phyloP scores from a whole-genome alignment of 2,113 vertebrate genomes.

The Benitochromis conjunctus region DNA sequence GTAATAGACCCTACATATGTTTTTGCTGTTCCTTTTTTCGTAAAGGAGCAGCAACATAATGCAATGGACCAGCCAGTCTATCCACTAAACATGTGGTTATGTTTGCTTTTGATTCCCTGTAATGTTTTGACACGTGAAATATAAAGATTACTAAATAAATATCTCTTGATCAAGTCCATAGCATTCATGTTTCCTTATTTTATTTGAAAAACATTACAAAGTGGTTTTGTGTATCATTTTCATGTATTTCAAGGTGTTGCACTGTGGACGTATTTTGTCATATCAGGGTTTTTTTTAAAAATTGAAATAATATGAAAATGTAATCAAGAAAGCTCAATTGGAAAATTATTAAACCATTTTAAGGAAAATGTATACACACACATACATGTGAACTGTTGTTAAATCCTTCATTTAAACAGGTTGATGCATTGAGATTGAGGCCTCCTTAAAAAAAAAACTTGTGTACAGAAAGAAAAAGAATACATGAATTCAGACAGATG shows the following conservation, averaged over 20 bases:
- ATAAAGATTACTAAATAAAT: background rate
- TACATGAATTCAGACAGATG: background rate
- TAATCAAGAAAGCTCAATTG: background rate
- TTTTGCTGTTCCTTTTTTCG: background rate
- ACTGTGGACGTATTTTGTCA: background rate
- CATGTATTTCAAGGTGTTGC: background rate
- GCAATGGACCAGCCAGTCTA: background rate
- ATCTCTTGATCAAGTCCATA: background rate
- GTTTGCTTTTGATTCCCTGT: background rate
- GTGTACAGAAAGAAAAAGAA: background rate
- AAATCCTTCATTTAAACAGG: background rate
- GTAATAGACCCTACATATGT: background rate
- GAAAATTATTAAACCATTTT: background rate
- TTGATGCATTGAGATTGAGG: background rate
- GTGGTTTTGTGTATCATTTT: background rate
- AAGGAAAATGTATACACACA: background rate
- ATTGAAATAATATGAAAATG: background rate
- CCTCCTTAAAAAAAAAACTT: background rate
- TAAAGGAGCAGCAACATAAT: background rate
- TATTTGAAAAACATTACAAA: background rate
- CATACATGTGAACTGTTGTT: background rate
- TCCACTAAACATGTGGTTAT: background rate
- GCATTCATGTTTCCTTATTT: background rate
- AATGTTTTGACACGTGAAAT: background rate
- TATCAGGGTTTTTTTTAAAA: background rate